These are phyloP conservation scores for Psittacula cyanocephala DNA, from an alignment of 2,113 vertebrate genomes.

Conservation along the genomic window DNA sequence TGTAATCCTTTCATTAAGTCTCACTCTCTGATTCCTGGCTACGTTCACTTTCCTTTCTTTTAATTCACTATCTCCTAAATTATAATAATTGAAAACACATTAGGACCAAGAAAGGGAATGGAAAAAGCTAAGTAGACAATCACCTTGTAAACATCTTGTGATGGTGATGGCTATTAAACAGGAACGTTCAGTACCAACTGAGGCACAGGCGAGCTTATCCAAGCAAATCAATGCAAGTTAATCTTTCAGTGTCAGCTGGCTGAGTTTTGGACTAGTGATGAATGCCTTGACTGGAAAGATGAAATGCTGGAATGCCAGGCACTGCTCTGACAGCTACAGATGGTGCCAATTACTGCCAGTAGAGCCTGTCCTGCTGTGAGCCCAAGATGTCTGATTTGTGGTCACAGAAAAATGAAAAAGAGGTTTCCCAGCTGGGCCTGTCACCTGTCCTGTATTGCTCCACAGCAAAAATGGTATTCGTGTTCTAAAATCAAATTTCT, in stretches of 20 bases:
- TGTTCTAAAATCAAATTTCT: slow-evolving; percentile 68
- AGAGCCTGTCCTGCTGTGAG: slow-evolving; percentile 81
- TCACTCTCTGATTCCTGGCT: background rate
- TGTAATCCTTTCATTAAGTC: slow-evolving; percentile 17
- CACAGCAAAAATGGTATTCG: slow-evolving; percentile 60
- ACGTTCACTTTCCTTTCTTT: slow-evolving; percentile 12
- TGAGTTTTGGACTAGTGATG: slow-evolving; percentile 81
- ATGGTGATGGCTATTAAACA: slow-evolving; percentile 71
- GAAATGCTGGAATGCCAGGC: slow-evolving; percentile 82
- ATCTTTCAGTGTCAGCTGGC: slow-evolving; percentile 85
- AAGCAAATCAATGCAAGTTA: slow-evolving; percentile 89
- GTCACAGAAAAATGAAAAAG: slow-evolving; percentile 78
- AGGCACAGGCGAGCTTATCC: slow-evolving; percentile 79
- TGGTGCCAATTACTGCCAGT: slow-evolving; percentile 88
- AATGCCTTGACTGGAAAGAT: slow-evolving; percentile 83
- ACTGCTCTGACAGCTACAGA: slow-evolving; percentile 86
- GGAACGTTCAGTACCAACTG: slow-evolving; percentile 66
- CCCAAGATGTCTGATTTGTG: slow-evolving; percentile 83
- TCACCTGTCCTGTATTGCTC: slow-evolving; percentile 76
- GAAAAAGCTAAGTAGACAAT: slow-evolving; percentile 60
- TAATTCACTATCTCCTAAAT: slow-evolving; percentile 58
- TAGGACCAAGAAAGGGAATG: slow-evolving; percentile 32
- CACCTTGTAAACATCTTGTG: slow-evolving; percentile 76
- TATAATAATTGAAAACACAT: slow-evolving; percentile 65
- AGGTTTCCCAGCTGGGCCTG: slow-evolving; percentile 78